Conservation (phyloP, 2,113 vertebrate genomes). For the Glareola pratincola region DNA sequence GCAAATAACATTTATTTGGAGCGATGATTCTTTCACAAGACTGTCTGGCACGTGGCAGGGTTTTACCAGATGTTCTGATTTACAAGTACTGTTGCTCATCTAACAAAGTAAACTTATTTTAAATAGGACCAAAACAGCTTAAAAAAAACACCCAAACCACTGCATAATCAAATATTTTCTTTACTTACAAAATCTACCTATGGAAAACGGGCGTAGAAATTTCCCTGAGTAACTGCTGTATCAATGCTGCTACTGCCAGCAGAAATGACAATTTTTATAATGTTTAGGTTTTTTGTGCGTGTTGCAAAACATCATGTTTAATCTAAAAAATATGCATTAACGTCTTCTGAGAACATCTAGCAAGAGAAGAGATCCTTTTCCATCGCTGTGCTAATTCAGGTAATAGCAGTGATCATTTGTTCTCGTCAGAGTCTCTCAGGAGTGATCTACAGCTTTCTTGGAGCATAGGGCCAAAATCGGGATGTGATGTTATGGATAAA, state of each 20-base stretch:
- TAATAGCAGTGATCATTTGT: background rate
- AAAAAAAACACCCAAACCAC: background rate
- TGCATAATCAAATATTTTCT: background rate
- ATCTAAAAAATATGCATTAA: background rate
- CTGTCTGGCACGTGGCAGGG: background rate
- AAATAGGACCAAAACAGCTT: background rate
- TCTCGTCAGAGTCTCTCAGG: background rate
- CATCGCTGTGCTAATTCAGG: background rate
- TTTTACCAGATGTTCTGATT: conserved; percentile 34
- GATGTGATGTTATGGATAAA: background rate
- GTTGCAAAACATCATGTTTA: background rate
- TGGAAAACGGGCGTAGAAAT: background rate
- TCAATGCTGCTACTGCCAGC: background rate
- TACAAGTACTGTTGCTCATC: background rate
- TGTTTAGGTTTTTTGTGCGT: background rate
- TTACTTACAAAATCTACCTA: background rate
- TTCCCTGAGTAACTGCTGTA: background rate
- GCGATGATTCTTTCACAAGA: background rate
- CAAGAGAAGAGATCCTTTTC: background rate
- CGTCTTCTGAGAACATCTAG: background rate
- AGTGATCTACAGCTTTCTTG: background rate
- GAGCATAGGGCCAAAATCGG: background rate
- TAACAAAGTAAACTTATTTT: background rate
- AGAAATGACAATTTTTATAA: background rate
- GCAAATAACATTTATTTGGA: background rate